Base-by-base conservation (phyloP, 1,140 invertebrate species). In the Mylabris phalerata region DNA sequence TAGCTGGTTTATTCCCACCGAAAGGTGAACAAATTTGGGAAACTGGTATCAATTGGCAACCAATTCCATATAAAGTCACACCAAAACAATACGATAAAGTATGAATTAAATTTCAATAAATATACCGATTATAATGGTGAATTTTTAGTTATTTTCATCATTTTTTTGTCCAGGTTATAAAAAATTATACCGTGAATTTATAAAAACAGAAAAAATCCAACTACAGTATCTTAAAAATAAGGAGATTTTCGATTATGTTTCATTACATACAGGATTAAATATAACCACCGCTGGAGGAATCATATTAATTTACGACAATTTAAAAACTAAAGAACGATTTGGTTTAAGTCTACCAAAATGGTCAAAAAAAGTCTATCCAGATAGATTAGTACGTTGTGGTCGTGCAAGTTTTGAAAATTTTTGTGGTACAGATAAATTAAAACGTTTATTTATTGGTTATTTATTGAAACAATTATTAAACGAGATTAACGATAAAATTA, bases 1-100 rank as follows among this genome's bases (percentile, higher is more conserved):
- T 96, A 26, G 91, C 92, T 3, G 91, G 89, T 13, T 75, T 96
- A 40, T 95, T 84, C 75, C 88, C 87, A n/a, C 91, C 92, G 1
- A 71, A 72, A 26, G 73, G 79, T 3, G 75, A 82, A 39, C 84
- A 90, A 65, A 75, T 82, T 48, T 92, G 92, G 81, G 80, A 90
- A 63, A 70, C 77, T 0, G 73, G 82, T 46, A 75, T 95, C 40
- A 67, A 72, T 0, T 96, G 93, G 93, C 89, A 91, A 65, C 93
- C 93, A 0, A 84, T 96, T 63, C 89, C 93, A 1, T 84, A 95
- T 40, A 64, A 64, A 46, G 62, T 54, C 40, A 11, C 57, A 2
- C 50, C 64, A 0, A 48, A 56, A 44, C 9, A 26, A 38, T 32
- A 56, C 25, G 66, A 67, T 47, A 51, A 55, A 43, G 62, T 61